Evolutionary conservation across 2,113 vertebrate genomes (phyloP).

Genomic region (Larimichthys polyactis): DNA sequence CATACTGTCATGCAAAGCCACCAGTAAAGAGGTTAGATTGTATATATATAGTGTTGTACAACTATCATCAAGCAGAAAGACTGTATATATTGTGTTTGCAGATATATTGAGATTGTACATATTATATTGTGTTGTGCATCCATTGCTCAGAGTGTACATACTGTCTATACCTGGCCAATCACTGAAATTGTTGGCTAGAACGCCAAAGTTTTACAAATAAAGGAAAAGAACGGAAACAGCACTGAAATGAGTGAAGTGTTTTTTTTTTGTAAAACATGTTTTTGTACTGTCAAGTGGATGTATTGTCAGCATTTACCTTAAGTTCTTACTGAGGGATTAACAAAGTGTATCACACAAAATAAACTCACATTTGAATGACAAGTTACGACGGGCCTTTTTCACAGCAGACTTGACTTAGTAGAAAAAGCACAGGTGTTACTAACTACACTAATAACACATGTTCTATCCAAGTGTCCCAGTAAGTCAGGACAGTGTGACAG

Average conservation of each 20-base stretch:
- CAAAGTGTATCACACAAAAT: neutral
- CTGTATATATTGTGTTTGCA: slow-evolving; percentile 72
- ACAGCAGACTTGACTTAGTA: neutral
- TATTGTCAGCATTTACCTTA: neutral
- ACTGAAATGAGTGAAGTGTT: neutral
- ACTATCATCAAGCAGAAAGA: slow-evolving; percentile 9
- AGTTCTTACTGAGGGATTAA: neutral
- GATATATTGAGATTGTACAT: slow-evolving; percentile 69
- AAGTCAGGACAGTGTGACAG: too few species aligned
- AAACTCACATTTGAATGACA: neutral
- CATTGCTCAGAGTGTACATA: slow-evolving; percentile 75
- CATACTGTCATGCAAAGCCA: slow-evolving; percentile 38
- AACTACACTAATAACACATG: neutral
- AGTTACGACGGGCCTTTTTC: neutral
- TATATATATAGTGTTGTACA: slow-evolving; percentile 36
- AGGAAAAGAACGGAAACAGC: slow-evolving; percentile 33
- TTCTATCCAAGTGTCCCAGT: neutral
- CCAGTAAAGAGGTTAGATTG: slow-evolving; percentile 26
- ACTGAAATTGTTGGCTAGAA: slow-evolving; percentile 63
- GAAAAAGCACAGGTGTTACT: too few species aligned
- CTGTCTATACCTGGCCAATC: slow-evolving; percentile 68
- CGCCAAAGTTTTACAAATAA: slow-evolving; percentile 81
- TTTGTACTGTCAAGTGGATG: neutral
- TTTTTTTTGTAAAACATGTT: neutral
- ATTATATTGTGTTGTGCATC: slow-evolving; percentile 60